A percentile compares a stretch with the other conserved stretches of the same genome.
phyloP scores from a whole-genome alignment of 92 coral and sea anemone genomes.

The Zoanthus solanderi region DNA sequence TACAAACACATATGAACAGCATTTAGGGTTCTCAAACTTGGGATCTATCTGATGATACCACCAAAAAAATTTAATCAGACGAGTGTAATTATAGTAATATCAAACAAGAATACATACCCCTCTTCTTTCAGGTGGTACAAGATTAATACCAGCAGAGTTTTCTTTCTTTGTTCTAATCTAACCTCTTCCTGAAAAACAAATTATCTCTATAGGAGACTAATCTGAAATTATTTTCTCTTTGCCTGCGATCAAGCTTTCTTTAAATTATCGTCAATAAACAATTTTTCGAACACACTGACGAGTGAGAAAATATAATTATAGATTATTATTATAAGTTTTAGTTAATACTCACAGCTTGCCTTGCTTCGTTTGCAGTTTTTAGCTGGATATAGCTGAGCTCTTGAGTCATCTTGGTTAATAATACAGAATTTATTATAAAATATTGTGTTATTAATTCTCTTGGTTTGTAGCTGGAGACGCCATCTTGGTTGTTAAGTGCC shows the following conservation, averaged over 20 bases:
- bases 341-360: conserved; percentile 78
- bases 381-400: conserved; percentile 97
- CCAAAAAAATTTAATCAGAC: neutral
- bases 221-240: neutral
- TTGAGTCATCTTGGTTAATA: conserved; percentile 75
- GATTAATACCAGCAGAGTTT: conserved; percentile 85
- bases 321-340: neutral
- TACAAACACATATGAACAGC: too few species aligned
- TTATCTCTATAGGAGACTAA: neutral
- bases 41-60: neutral
- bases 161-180: conserved; percentile 80
- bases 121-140: conserved; percentile 85
- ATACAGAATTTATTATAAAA: neutral
- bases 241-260: neutral
- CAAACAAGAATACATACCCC: conserved; percentile 65
- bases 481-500: conserved; percentile 70
- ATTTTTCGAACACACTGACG: neutral
- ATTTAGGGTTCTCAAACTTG: too few species aligned
- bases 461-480: conserved; percentile 58
- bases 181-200: conserved; percentile 76
- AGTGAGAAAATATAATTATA: neutral
- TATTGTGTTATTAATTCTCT: conserved; percentile 18
- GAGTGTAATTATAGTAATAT: too few species aligned
- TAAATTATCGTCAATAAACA: neutral
- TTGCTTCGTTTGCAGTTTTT: conserved; percentile 96